Evolutionary conservation across 2,797 vertebrate species (phyloP), one percentile per base, ranked within the genome.

Genomic region (Danio kyathit): DNA sequence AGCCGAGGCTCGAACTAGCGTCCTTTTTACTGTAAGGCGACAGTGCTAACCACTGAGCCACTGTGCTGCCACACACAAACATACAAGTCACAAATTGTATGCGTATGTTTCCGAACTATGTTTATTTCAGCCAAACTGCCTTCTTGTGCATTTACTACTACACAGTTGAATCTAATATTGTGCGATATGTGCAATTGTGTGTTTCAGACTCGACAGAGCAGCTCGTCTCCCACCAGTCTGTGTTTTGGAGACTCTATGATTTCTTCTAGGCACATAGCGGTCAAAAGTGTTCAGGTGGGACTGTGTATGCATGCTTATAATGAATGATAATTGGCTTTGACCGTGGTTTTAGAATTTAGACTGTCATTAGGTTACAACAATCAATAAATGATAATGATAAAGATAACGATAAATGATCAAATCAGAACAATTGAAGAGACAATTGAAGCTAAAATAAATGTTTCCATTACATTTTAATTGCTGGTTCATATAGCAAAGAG

Each of bases 161-260:
- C 10, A 5, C 46, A 13, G 79, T 14, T 63, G 71, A 21, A 80
- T 74, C 4, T 80, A 66, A 84, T 78, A 8, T 5, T 79, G 1
- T 63, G 41, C 83, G 85, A 3, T 77, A 41, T 79, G 1, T 63
- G 41, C 83, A 85, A 3, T 77, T 41, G 56, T 75, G 51, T 90
- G 2, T 93, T 93, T 86, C 90, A 99, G 98, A 94, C 96, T 92
- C 95, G 96, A 90, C 97, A 98, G 92, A 99, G 96, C 93, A 98
- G 97, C 88, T 97, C 97, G 88, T 98, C 98, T 91, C 97, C 98
- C 90, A 97, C 96, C 88, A 95, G 96, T 87, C 94, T 98, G 95
- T 96, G 95, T 92, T 98, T 99, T 40, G 97, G 93, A 94, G 98
- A 99, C 95, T 96, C 98, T 90, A 93, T 96, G 94, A 89, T 91